These are phyloP conservation scores for Numida meleagris DNA, from an alignment of 2,113 vertebrate species.

Conservation along the genomic window DNA sequence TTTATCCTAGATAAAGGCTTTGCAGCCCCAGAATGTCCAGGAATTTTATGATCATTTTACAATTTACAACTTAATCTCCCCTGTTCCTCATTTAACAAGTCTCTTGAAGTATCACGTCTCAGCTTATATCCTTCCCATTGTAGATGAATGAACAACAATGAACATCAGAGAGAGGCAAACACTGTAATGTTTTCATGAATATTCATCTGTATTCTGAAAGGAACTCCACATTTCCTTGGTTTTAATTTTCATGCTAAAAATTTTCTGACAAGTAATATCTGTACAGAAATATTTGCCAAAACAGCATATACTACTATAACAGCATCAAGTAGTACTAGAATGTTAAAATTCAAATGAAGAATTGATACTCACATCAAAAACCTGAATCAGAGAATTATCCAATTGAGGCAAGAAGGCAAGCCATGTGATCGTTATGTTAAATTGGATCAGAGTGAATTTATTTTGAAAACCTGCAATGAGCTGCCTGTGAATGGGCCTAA, in stretches of 20 bases:
- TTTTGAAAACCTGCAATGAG: constrained; percentile 16
- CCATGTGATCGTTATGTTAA: constrained; percentile 29
- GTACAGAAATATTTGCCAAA: constrained; percentile 39
- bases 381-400: constrained; percentile 53
- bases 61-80: constrained; percentile 25
- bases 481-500: constrained; percentile 24
- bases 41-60: constrained; percentile 39
- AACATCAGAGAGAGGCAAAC: constrained; percentile 56
- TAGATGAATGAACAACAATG: constrained; percentile 43
- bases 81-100: constrained; percentile 49
- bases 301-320: constrained; percentile 5
- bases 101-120: constrained; percentile 47
- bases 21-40: constrained; percentile 44
- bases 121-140: constrained; percentile 35
- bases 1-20: constrained; percentile 18
- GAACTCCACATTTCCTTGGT: constrained; percentile 42
- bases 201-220: constrained; percentile 61
- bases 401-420: constrained; percentile 6
- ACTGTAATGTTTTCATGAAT: constrained; percentile 45
- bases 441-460: constrained; percentile 26
- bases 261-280: constrained; percentile 29
- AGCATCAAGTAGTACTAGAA: constrained; percentile 32
- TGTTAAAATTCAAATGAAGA: constrained; percentile 56
- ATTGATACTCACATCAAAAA: constrained; percentile 58
- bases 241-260: constrained; percentile 31